Percentiles rank a stretch among this genome's conserved stretches.
phyloP scores from a whole-genome alignment of 2,797 vertebrate species.

The Spinibarbus caldwelli region DNA sequence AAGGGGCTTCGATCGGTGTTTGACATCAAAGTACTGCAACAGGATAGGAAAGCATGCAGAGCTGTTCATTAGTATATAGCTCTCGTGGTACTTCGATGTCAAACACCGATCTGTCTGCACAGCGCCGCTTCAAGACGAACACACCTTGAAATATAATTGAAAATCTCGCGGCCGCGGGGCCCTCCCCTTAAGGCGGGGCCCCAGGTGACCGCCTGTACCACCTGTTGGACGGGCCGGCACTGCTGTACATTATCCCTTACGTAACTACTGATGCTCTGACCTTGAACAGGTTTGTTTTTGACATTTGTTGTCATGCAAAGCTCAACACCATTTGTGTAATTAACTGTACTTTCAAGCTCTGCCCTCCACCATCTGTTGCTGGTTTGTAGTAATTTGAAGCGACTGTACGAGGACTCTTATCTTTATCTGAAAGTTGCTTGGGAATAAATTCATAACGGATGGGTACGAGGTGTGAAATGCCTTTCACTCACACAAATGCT shows the following conservation, averaged over 20 bases:
- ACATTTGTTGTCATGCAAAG: conserved; percentile 26
- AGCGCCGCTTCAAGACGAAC: no score
- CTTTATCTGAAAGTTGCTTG: conserved; percentile 7
- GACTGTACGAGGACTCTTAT: not conserved
- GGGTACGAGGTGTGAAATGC: not conserved
- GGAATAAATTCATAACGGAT: conserved; percentile 25
- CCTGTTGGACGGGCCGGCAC: no score
- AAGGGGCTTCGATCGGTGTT: no score
- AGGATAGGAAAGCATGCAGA: no score
- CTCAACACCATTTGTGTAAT: conserved; percentile 12
- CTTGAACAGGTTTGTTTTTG: conserved; percentile 20
- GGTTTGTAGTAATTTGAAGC: conserved; percentile 9
- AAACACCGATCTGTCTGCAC: no score
- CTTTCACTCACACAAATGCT: not conserved
- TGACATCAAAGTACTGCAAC: no score
- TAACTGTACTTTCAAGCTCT: not conserved
- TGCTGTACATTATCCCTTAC: not conserved
- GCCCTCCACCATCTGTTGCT: conserved; percentile 38
- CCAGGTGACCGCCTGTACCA: not conserved
- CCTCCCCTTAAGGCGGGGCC: no score
- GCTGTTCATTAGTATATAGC: no score
- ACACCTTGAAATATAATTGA: no score
- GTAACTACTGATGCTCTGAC: not conserved
- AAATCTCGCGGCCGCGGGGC: no score
- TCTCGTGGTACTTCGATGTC: no score